Evolutionary conservation across 2,113 vertebrate species (phyloP), one percentile per base, ranked within the genome.

Genomic region (Phalacrocorax aristotelis): DNA sequence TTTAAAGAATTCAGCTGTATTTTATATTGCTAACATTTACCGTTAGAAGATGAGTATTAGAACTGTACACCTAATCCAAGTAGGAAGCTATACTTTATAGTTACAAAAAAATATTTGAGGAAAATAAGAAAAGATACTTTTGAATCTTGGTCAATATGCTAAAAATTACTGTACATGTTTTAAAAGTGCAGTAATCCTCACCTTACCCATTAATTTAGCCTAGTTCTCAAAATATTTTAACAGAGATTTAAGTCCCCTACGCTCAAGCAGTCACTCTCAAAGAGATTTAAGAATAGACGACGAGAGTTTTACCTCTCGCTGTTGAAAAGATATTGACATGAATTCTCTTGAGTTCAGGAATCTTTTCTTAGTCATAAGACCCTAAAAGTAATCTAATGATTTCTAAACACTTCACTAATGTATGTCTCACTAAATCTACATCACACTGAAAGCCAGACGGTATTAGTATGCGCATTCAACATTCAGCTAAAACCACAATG

Each of bases 351-450:
- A 68, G 21, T 69, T 92, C 30, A 70, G 36, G 42, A 61, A 92
- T 36, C 30, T 52, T 61, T 23, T 60, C 78, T 52, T n/a, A 84
- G 34, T 30, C 15, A 0, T 25, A 79, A 78, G 23, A 90, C 20
- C 13, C 32, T 70, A 42, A 64, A 51, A 75, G 42, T 78, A 78
- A 66, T 23, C 61, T 65, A 57, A 57, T 36, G 21, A 64, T 58
- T 85, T 90, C 70, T 93, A 52, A 92, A 62, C 65, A 81, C 55
- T 90, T 82, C 21, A 71, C 66, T 75, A 71, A 90, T 7, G 7
- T 58, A 62, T 13, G 13, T n/a, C 79, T 83, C 48, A 58, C 30
- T 96, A 66, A 64, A 64, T 26, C 52, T 62, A 42, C 30, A 70
- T 15, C 48, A 62, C 48, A 77, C 46, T 46, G 66, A 44, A 87